Percentiles rank a stretch among this genome's conserved stretches.
Evolutionary conservation across 2,797 vertebrate species (phyloP).

Genomic region (Pempheris klunzingeri): DNA sequence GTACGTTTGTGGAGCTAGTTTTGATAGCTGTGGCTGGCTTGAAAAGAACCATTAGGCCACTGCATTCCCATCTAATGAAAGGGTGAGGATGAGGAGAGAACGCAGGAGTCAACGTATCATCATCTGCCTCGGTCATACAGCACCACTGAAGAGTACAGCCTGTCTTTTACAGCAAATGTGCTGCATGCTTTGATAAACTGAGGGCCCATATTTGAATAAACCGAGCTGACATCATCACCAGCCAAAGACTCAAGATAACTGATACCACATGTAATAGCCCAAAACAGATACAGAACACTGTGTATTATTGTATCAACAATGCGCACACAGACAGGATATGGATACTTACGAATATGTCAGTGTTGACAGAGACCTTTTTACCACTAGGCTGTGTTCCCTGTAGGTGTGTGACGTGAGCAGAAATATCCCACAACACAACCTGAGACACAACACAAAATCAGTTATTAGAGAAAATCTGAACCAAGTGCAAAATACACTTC

Average conservation of each 20-base stretch:
- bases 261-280: slow-evolving; percentile 23
- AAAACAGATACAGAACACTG: slow-evolving; percentile 26
- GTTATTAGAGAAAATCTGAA: slow-evolving; percentile 13
- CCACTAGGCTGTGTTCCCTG: slow-evolving; percentile 70
- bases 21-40: slow-evolving; percentile 61
- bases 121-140: slow-evolving; percentile 57
- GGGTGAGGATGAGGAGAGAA: slow-evolving; percentile 63
- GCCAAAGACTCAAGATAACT: slow-evolving; percentile 22
- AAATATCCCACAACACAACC: slow-evolving; percentile 94
- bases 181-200: slow-evolving; percentile 37
- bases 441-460: slow-evolving; percentile 65
- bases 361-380: slow-evolving; percentile 53
- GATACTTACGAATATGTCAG: slow-evolving; percentile 75
- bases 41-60: slow-evolving; percentile 62
- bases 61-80: slow-evolving; percentile 77
- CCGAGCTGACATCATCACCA: slow-evolving; percentile 24
- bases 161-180: slow-evolving; percentile 39
- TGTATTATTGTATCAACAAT: slow-evolving; percentile 31
- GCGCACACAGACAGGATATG: slow-evolving; percentile 29
- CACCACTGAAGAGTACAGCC: slow-evolving; percentile 22
- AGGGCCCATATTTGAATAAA: slow-evolving; percentile 25
- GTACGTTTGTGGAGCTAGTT: slow-evolving; percentile 41
- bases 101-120: slow-evolving; percentile 61
- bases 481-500: neutral
- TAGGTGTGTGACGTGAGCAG: slow-evolving; percentile 81